Conservation (phyloP, 2,888 invertebrate species). For the Orchesellides sinensis region DNA sequence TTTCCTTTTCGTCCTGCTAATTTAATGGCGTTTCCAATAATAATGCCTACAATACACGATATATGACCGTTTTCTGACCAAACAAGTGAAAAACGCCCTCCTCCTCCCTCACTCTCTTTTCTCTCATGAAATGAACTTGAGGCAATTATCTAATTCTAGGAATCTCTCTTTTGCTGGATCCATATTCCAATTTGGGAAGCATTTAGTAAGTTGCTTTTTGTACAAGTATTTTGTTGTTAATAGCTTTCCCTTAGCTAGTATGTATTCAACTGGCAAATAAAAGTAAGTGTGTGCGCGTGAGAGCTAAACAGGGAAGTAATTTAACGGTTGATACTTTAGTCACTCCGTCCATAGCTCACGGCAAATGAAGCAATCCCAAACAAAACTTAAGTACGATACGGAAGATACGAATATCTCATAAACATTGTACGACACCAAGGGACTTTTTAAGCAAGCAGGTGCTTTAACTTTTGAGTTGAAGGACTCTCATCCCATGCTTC, state of each 20-base stretch:
- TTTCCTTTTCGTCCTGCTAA: slow-evolving; percentile 1
- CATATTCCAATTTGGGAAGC: not conserved
- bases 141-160: slow-evolving; percentile 58
- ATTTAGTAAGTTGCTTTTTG: not conserved
- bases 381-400: not conserved
- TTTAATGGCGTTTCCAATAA: slow-evolving; percentile 49
- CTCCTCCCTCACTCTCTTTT: slow-evolving; percentile 5
- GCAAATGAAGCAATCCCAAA: slow-evolving; percentile 42
- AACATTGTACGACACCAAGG: not conserved
- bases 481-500: not conserved
- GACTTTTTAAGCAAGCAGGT: slow-evolving; percentile 7
- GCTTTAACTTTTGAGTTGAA: not conserved
- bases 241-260: not conserved
- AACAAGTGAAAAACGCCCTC: slow-evolving; percentile 40
- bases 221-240: too few relatives aligned
- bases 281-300: not conserved
- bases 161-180: not conserved
- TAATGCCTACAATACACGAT: slow-evolving; percentile 47
- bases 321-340: slow-evolving; percentile 36
- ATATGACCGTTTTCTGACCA: slow-evolving; percentile 37
- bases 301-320: slow-evolving; percentile 32
- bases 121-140: slow-evolving; percentile 16
- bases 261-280: not conserved
- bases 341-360: slow-evolving; percentile 8
- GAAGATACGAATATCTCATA: not conserved